A percentile compares a stretch with the other conserved stretches of the same genome.
These are phyloP conservation scores for Brachynemurus nebulosus DNA, from an alignment of 2,888 invertebrate species.

Conservation along the genomic window DNA sequence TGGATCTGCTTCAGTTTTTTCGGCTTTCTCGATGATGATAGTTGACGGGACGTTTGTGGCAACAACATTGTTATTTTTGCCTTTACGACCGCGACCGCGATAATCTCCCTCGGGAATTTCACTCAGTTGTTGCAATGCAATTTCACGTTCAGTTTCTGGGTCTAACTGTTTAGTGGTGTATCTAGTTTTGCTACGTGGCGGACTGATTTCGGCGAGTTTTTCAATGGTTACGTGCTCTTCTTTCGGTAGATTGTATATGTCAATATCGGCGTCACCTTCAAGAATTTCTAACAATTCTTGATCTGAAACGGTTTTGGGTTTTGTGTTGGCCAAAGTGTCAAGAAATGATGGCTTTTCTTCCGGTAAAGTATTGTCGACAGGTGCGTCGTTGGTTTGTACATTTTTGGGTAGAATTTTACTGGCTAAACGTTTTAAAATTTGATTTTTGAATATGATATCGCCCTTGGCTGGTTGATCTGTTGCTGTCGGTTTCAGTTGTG, in stretches of 20 bases:
- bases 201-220: constrained; percentile 4
- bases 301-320: constrained; percentile 27
- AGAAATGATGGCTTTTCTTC: background rate
- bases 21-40: constrained; percentile 1
- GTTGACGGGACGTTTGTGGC: background rate
- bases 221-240: constrained; percentile 7
- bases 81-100: background rate
- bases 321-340: constrained; percentile 5
- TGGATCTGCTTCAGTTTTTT: background rate
- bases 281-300: constrained; percentile 41
- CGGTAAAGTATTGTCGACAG: background rate
- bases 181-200: constrained; percentile 18
- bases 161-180: constrained; percentile 29
- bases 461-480: constrained; percentile 27
- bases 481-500: constrained; percentile 34
- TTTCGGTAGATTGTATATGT: constrained; percentile 26
- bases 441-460: constrained; percentile 37
- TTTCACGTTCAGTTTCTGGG: constrained; percentile 35
- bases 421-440: constrained; percentile 37
- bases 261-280: constrained; percentile 38
- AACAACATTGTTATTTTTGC: background rate
- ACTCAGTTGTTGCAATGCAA: constrained; percentile 40
- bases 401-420: constrained; percentile 28
- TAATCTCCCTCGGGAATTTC: constrained; percentile 11
- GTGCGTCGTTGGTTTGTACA: constrained; percentile 10